phyloP scores from a whole-genome alignment of 2,888 invertebrate species.

The Folsomia candida region DNA sequence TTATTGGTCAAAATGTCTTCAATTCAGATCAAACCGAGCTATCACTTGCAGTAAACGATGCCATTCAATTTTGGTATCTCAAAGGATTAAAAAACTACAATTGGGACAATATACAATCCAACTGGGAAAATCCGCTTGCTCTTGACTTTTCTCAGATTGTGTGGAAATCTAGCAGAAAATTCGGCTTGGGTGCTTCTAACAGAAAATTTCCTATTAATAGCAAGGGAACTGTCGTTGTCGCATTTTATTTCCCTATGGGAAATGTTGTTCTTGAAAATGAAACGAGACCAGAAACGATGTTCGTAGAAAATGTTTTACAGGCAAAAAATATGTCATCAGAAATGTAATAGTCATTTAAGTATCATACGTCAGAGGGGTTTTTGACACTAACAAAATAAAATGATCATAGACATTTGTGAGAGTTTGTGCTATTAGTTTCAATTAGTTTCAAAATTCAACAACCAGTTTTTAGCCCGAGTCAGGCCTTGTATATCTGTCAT shows the following conservation, averaged over 20 bases:
- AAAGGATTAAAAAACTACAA: conserved; percentile 24
- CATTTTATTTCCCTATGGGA: conserved; percentile 36
- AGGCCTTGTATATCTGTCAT: too few relatives aligned
- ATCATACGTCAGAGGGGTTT: neutral
- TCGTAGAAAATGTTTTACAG: conserved; percentile 23
- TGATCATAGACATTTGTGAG: neutral
- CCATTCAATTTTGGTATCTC: conserved; percentile 37
- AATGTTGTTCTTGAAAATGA: conserved; percentile 27
- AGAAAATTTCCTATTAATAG: neutral
- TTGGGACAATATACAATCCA: conserved; percentile 22
- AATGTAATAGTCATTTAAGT: neutral
- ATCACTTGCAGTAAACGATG: conserved; percentile 31
- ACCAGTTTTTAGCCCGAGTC: neutral
- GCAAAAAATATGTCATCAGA: neutral
- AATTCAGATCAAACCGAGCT: conserved; percentile 11
- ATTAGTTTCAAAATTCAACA: neutral
- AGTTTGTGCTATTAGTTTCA: neutral
- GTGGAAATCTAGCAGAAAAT: conserved; percentile 25
- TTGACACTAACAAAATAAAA: neutral
- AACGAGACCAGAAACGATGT: conserved; percentile 10
- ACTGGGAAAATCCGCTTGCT: conserved; percentile 34
- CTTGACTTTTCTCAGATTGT: conserved; percentile 36
- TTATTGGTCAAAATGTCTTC: conserved; percentile 35
- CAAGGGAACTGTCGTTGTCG: conserved; percentile 25
- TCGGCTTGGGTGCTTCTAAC: conserved; percentile 30